Percentiles rank a stretch among this genome's conserved stretches.
These are phyloP conservation scores for Halcyon chelicuti DNA, from an alignment of 2,797 vertebrate species.

Conservation along the genomic window DNA sequence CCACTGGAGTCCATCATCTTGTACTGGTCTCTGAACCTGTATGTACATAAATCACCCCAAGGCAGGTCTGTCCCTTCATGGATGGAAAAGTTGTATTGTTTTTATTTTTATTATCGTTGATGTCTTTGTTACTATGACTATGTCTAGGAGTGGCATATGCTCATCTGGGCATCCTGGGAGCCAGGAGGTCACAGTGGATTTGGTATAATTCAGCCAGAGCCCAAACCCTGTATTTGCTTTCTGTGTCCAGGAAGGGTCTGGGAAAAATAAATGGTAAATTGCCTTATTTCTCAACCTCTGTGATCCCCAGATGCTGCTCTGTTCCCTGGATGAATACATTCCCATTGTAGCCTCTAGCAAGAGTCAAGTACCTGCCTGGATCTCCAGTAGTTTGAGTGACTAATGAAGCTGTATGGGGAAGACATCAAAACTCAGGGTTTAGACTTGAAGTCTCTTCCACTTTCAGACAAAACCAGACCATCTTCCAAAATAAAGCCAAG, in stretches of 20 bases:
- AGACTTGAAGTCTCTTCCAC: not conserved
- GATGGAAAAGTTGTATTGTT: not conserved
- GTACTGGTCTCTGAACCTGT: not conserved
- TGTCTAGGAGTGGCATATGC: not conserved
- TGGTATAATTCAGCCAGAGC: not conserved
- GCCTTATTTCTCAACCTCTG: not conserved
- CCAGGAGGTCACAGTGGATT: not conserved
- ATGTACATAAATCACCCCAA: not conserved
- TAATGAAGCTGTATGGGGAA: not conserved
- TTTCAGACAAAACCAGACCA: not conserved
- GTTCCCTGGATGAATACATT: not conserved
- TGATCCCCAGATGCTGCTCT: not conserved
- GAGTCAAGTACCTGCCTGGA: not conserved
- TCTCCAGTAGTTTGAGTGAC: not conserved
- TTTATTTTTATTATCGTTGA: not conserved
- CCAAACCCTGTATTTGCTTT: not conserved
- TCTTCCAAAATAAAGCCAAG: not conserved
- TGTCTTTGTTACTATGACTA: not conserved
- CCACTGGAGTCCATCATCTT: not conserved
- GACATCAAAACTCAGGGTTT: not conserved
- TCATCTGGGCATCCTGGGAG: not conserved
- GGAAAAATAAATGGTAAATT: not conserved
- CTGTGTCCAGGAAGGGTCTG: not conserved
- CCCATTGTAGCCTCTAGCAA: not conserved
- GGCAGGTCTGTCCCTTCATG: not conserved